A percentile compares a stretch with the other conserved stretches of the same genome.
Conservation (phyloP, 2,888 invertebrate genomes). For the Rhopalosiphum nymphaeae region DNA sequence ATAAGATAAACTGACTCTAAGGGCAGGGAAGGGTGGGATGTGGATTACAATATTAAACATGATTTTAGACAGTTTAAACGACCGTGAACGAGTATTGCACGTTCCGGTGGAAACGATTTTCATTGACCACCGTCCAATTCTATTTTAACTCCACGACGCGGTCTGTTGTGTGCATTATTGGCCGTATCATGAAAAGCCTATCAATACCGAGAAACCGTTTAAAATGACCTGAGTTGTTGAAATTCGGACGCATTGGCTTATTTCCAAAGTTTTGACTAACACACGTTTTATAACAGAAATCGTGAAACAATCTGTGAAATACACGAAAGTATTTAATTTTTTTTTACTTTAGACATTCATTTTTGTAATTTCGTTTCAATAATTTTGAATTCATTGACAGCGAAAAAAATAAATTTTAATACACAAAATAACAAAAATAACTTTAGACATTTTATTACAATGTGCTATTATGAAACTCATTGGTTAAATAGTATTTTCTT, state of each 20-base stretch:
- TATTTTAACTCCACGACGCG: slow-evolving; percentile 37
- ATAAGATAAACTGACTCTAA: neutral
- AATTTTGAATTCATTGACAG: neutral
- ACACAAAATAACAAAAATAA: neutral
- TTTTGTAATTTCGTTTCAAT: neutral
- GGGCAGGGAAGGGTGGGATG: neutral
- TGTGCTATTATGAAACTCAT: neutral
- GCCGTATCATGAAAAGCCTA: slow-evolving; percentile 38
- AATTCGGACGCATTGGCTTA: neutral
- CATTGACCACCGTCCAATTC: slow-evolving; percentile 57
- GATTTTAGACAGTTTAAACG: slow-evolving; percentile 7
- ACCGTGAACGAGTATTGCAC: slow-evolving; percentile 4
- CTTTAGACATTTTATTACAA: neutral
- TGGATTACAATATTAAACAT: slow-evolving; percentile 24
- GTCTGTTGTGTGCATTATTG: slow-evolving; percentile 32
- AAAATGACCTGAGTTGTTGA: neutral
- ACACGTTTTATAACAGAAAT: neutral
- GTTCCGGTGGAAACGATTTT: neutral
- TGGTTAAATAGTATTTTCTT: neutral
- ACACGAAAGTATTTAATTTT: neutral
- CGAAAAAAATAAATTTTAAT: neutral
- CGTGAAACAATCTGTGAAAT: neutral
- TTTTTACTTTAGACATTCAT: neutral
- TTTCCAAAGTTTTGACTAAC: slow-evolving; percentile 32
- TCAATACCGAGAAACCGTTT: slow-evolving; percentile 14